Conservation (phyloP, 1,140 invertebrate species). For the Drosophila tani region DNA sequence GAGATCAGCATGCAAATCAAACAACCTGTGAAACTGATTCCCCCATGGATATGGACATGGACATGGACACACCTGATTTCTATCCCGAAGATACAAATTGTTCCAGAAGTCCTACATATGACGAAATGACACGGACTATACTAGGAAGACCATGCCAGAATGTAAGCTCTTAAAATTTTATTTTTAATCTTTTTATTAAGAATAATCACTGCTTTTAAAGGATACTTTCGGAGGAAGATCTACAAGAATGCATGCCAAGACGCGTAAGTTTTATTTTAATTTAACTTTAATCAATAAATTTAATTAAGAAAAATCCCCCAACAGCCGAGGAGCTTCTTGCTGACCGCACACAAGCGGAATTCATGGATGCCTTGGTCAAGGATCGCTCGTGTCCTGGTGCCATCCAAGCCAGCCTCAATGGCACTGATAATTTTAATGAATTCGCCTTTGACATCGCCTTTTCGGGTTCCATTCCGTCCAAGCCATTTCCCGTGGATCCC, state of each 20-base stretch:
- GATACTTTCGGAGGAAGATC: background rate
- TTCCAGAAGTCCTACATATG: background rate
- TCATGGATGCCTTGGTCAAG: conserved; percentile 55
- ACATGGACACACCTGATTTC: background rate
- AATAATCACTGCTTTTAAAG: background rate
- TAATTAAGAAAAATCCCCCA: fast-evolving
- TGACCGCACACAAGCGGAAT: conserved; percentile 28
- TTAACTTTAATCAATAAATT: background rate
- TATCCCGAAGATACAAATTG: background rate
- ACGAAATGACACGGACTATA: background rate
- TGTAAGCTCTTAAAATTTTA: background rate
- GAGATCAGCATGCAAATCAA: background rate
- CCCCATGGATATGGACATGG: background rate
- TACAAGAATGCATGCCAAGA: background rate
- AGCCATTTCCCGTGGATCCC: conserved; percentile 62
- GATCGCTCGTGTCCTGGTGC: conserved; percentile 60
- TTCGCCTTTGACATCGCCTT: conserved; percentile 59
- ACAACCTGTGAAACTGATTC: background rate
- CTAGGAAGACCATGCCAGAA: background rate
- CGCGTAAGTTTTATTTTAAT: background rate
- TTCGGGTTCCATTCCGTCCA: conserved; percentile 34
- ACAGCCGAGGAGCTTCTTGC: conserved; percentile 51
- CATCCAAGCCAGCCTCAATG: conserved; percentile 62
- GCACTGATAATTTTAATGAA: conserved; percentile 59
- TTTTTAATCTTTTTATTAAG: no score